Percentiles rank a stretch among this genome's conserved stretches.
These are phyloP conservation scores for Sapajus apella DNA, from an alignment of 2,113 vertebrate genomes.

Conservation along the genomic window DNA sequence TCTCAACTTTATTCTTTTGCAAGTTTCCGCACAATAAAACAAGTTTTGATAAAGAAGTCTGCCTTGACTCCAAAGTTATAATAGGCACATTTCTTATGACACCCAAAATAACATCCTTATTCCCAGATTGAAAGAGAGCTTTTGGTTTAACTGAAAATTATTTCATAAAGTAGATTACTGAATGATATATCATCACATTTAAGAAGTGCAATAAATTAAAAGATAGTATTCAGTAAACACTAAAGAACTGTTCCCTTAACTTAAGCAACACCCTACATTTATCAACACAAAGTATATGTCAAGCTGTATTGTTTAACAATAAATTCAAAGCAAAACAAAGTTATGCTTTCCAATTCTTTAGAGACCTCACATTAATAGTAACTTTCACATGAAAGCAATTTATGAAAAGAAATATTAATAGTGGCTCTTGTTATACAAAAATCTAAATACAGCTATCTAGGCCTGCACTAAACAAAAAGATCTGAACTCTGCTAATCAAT, in stretches of 20 bases:
- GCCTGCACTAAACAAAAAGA: not conserved
- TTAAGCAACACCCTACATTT: not conserved
- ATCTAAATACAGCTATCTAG: not conserved
- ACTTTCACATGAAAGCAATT: conserved; percentile 24
- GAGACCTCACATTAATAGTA: not conserved
- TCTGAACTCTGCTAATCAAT: conserved; percentile 3
- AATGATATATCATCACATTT: not conserved
- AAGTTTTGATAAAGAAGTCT: not conserved
- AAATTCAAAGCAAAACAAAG: conserved; percentile 13
- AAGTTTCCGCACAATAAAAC: conserved; percentile 32
- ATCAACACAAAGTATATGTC: not conserved
- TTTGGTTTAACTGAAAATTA: not conserved
- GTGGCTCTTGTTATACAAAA: not conserved
- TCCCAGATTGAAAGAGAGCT: not conserved
- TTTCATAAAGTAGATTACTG: not conserved
- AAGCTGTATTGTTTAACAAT: not conserved
- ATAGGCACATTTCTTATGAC: not conserved
- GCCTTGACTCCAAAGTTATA: not conserved
- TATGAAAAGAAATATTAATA: not conserved
- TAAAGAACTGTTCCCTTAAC: not conserved
- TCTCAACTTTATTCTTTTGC: conserved; percentile 22
- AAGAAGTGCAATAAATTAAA: not conserved
- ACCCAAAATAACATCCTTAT: not conserved
- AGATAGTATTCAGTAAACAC: not conserved
- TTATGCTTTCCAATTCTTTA: not conserved